A percentile compares a stretch with the other conserved stretches of the same genome.
These are phyloP conservation scores for Heliothis virescens DNA, from an alignment of 1,140 invertebrate genomes.

Conservation along the genomic window DNA sequence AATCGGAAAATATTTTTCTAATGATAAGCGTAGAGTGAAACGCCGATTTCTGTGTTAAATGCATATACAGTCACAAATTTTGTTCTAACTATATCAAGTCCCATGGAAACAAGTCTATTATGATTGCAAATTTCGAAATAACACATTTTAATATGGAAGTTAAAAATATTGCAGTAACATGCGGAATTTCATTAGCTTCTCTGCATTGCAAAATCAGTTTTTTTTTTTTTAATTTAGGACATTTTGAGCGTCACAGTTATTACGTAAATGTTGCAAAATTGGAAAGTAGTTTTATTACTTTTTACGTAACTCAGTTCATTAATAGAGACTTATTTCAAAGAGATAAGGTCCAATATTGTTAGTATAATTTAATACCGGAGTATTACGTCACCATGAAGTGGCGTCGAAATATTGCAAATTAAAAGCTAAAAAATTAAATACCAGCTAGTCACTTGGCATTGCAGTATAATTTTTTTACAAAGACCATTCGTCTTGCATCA, in stretches of 20 bases:
- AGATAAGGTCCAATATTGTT: neutral
- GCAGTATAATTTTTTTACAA: neutral
- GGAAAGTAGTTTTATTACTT: neutral
- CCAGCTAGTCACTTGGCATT: neutral
- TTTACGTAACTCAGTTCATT: neutral
- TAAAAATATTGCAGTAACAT: constrained; percentile 9
- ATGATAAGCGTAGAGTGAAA: neutral
- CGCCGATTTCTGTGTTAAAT: constrained; percentile 13
- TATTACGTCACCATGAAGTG: neutral
- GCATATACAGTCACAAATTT: constrained; percentile 1
- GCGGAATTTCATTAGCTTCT: constrained; percentile 31
- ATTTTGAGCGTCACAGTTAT: neutral
- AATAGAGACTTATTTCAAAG: neutral
- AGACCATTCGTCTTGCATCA: neutral
- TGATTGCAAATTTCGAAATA: constrained; percentile 26
- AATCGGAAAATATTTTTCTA: constrained; percentile 2
- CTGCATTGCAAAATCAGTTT: neutral
- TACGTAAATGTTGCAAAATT: neutral
- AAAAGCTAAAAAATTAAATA: constrained; percentile 16
- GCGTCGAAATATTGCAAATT: neutral
- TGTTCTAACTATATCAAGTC: constrained; percentile 17
- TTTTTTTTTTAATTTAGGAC: neutral
- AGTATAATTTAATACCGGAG: neutral
- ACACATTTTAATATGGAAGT: constrained; percentile 2
- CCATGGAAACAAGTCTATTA: constrained; percentile 21